Conservation (phyloP, 2,113 vertebrate species). For the Seriola rivoliana region DNA sequence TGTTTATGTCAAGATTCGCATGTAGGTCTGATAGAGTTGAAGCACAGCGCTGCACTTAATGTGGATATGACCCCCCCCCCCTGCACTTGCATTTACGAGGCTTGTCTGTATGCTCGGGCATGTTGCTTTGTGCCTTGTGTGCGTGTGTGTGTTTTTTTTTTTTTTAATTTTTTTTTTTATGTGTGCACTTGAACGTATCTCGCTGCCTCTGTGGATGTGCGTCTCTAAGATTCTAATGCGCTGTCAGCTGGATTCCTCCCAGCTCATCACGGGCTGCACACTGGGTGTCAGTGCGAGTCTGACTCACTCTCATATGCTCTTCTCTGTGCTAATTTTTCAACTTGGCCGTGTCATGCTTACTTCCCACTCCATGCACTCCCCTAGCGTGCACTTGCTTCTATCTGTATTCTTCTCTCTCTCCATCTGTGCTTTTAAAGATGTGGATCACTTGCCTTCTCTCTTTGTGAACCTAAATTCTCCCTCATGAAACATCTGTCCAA, state of each 20-base stretch:
- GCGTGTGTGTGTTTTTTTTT: background rate
- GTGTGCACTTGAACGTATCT: conserved; percentile 50
- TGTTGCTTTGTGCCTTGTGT: conserved; percentile 33
- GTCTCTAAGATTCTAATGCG: conserved; percentile 70
- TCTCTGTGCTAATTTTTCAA: conserved; percentile 71
- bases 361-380: conserved; percentile 58
- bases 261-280: conserved; percentile 77
- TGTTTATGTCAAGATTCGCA: conserved; percentile 51
- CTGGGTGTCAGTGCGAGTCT: conserved; percentile 78
- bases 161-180: background rate
- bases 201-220: conserved; percentile 58
- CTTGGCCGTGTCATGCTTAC: conserved; percentile 70
- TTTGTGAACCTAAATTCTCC: conserved; percentile 58
- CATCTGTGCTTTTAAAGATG: conserved; percentile 63
- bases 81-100: conserved; percentile 31
- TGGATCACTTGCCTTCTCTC: conserved; percentile 63
- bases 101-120: conserved; percentile 16
- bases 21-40: conserved; percentile 42
- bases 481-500: conserved; percentile 67
- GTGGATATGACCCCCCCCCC: conserved; percentile 4
- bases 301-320: conserved; percentile 81
- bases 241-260: conserved; percentile 80
- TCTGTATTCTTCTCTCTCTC: conserved; percentile 24
- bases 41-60: conserved; percentile 15
- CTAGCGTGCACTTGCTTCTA: conserved; percentile 14